Evolutionary conservation across 2,888 invertebrate genomes (phyloP).

Genomic region (Epinotia ramella): DNA sequence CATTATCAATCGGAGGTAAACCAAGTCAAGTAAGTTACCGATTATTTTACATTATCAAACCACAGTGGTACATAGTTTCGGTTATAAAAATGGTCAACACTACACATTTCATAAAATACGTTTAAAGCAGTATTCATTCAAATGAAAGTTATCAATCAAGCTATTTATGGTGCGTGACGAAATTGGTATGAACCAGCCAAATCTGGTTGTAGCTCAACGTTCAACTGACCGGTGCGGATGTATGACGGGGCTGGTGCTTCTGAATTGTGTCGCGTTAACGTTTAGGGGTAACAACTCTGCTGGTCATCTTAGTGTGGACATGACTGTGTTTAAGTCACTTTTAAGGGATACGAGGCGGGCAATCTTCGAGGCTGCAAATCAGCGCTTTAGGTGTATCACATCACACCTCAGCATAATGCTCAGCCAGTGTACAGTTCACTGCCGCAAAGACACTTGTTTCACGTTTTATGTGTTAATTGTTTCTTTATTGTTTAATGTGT

Average conservation of each 20-base stretch:
- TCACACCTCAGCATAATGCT: too few relatives aligned
- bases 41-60: too few relatives aligned
- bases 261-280: slow-evolving; percentile 82
- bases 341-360: not conserved
- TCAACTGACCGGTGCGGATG: slow-evolving; percentile 74
- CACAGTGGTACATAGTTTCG: not conserved
- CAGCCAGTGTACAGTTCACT: too few relatives aligned
- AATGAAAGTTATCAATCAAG: slow-evolving; percentile 39
- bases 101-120: slow-evolving; percentile 17
- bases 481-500: too few relatives aligned
- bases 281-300: slow-evolving; percentile 78
- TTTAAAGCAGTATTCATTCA: slow-evolving; percentile 29
- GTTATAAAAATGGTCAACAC: not conserved
- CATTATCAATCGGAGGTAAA: too few relatives aligned
- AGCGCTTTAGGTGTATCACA: too few relatives aligned
- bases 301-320: slow-evolving; percentile 56
- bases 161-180: slow-evolving; percentile 33
- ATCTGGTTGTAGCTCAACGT: slow-evolving; percentile 78
- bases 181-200: slow-evolving; percentile 62
- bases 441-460: too few relatives aligned
- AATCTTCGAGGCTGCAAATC: too few relatives aligned
- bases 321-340: slow-evolving; percentile 31
- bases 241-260: slow-evolving; percentile 69
- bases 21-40: too few relatives aligned
- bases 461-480: too few relatives aligned